These are phyloP conservation scores for Malurus alboscapulatus DNA, from an alignment of 2,113 vertebrate genomes.

Conservation along the genomic window DNA sequence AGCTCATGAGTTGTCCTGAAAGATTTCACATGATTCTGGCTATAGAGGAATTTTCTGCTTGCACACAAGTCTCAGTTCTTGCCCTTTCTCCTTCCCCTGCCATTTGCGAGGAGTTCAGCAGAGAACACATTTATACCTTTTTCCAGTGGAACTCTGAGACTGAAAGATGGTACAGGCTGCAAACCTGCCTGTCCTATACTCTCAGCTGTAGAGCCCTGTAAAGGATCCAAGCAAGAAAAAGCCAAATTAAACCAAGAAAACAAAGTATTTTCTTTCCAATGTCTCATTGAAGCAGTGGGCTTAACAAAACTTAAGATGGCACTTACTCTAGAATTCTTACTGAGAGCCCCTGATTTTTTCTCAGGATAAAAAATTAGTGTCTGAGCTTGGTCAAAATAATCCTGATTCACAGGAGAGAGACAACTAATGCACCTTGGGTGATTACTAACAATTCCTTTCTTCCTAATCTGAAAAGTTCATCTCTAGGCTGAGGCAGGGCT, in stretches of 20 bases:
- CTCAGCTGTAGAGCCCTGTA: not conserved
- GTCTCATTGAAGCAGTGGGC: not conserved
- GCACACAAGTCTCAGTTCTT: not conserved
- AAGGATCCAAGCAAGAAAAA: not conserved
- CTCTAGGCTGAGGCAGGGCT: not conserved
- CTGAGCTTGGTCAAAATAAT: not conserved
- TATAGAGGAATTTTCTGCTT: not conserved
- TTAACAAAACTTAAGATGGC: not conserved
- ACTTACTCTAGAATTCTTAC: not conserved
- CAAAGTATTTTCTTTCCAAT: constrained; percentile 4
- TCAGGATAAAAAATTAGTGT: not conserved
- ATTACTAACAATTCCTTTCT: not conserved
- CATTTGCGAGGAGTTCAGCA: not conserved
- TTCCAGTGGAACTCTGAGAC: not conserved
- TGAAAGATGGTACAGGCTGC: not conserved
- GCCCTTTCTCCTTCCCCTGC: not conserved
- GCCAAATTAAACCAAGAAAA: not conserved
- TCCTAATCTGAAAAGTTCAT: not conserved
- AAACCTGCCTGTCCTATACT: not conserved
- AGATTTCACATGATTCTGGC: not conserved
- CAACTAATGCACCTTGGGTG: not conserved
- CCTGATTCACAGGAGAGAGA: not conserved
- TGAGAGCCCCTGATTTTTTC: not conserved
- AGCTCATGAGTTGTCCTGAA: not conserved
- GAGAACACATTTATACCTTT: not conserved